Base-by-base conservation (phyloP, 2,113 vertebrate species). In the Lonchura striata region DNA sequence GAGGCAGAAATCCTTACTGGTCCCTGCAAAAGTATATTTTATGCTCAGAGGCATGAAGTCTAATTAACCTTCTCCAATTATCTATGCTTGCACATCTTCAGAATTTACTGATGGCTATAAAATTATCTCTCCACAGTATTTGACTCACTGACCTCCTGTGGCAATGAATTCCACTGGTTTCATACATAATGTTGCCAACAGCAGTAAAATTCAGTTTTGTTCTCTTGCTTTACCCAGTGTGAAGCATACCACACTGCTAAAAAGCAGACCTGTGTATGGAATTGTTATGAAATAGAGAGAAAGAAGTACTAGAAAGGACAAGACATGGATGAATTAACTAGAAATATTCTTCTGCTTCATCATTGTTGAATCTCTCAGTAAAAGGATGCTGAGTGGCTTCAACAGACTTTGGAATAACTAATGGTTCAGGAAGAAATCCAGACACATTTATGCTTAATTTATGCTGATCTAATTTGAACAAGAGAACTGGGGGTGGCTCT, bases 41-140 rank as follows among this genome's bases (percentile, higher is more conserved):
- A 94, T 95, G 54, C 63, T 77, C 12, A 18, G 63, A 96, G 92
- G 86, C 60, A 85, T 95, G 85, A 96, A 97, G 96, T 95, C 88
- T 96, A 97, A 97, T 97, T 97, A 97, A 97, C 97, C 95, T 97
- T 95, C 68, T 88, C 81, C 71, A 89, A 94, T 95, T 95, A 95
- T 93, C 92, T 94, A 57, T 9, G n/a, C 84, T 96, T 86, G 65
- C 88, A 90, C 82, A 94, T 94, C 95, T 96, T 82, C 84, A 90
- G 85, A 96, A 97, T 95, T 97, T 97, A 97, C 90, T 95, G 94
- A 94, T 90, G 86, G 41, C 78, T 90, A 95, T 97, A 96, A 97
- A 96, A 97, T 96, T 96, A 97, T 94, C 95, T 92, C 0, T 15
- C 95, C 86, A 90, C 52, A 92, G 82, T 94, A 91, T 96, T 96